Evolutionary conservation across 2,888 invertebrate species (phyloP), one percentile per base, ranked within the genome.

Genomic region (Pristionchus japonicus): DNA sequence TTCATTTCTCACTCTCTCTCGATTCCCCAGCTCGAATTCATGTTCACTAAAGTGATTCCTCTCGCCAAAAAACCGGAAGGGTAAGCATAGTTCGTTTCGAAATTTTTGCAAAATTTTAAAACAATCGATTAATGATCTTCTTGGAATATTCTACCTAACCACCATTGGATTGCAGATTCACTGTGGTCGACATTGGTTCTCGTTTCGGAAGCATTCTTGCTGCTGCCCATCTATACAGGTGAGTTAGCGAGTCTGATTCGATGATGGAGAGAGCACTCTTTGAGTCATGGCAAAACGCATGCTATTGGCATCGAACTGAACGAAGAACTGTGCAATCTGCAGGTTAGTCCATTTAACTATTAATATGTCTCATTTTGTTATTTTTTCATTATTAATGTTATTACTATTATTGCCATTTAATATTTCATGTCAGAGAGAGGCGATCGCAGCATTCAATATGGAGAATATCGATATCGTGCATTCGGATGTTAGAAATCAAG

Each of bases 261-360:
- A 89, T 70, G 86, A 88, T 37, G n/a, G 0, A 43, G 6, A 37
- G 11, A n/a, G 17, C 47, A 15, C 7, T n/a, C 23, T 64, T 77
- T 80, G 52, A 91, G 91, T 70, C 87, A 86, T 6, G 90, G 90
- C 17, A 89, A 90, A n/a, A 88, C 95, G 20, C 95, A 95, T 90
- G 96, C 96, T 83, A 95, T 96, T 89, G 97, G 97, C 15, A 95
- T 97, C 61, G 97, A 97, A 95, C 96, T 96, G 94, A 96, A 96
- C 93, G 95, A 95, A 90, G 96, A 96, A 88, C 96, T 96, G 88
- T 96, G 96, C 95, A 95, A 96, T 80, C 93, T 97, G 13, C 96
- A 96, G 94, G 87, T 95, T 84, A 95, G 95, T 80, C n/a, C n/a
- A n/a, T n/a, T n/a, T n/a, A n/a, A n/a, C n/a, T n/a, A n/a, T n/a